Evolutionary conservation across 1,140 invertebrate genomes (phyloP).

Genomic region (Augochlora pura): DNA sequence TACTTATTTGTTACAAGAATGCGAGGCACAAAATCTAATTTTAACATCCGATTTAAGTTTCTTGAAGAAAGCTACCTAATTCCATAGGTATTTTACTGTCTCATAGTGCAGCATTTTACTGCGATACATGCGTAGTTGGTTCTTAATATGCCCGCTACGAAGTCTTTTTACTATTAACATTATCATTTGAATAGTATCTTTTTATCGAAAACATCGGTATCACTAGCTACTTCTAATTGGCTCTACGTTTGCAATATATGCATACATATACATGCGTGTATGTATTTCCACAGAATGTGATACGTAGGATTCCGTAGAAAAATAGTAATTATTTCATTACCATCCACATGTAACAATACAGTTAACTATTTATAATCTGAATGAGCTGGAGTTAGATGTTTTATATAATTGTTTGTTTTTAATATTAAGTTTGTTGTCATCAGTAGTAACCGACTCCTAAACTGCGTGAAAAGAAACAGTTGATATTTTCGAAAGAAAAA

Average conservation of each 20-base stretch:
- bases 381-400: conserved; percentile 16
- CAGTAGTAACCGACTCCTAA: background rate
- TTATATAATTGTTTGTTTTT: conserved; percentile 21
- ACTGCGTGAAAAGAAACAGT: background rate
- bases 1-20: background rate
- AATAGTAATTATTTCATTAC: conserved; percentile 34
- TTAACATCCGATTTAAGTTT: conserved; percentile 1
- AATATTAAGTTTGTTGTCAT: background rate
- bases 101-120: conserved; percentile 3
- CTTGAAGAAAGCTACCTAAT: conserved; percentile 10
- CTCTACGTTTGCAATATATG: conserved; percentile 12
- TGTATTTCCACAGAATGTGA: conserved; percentile 16
- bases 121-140: conserved; percentile 1
- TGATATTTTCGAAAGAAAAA: background rate
- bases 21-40: background rate
- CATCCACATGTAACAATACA: background rate
- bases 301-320: conserved; percentile 22
- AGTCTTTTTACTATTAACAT: conserved; percentile 20
- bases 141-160: conserved; percentile 7
- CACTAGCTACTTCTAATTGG: conserved; percentile 13
- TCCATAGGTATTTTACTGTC: conserved; percentile 27
- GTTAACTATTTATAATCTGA: background rate
- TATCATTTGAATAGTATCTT: conserved; percentile 15
- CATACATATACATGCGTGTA: background rate
- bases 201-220: conserved; percentile 7